Base-by-base conservation (phyloP, 2,113 vertebrate species). In the Diphyllodes magnificus region DNA sequence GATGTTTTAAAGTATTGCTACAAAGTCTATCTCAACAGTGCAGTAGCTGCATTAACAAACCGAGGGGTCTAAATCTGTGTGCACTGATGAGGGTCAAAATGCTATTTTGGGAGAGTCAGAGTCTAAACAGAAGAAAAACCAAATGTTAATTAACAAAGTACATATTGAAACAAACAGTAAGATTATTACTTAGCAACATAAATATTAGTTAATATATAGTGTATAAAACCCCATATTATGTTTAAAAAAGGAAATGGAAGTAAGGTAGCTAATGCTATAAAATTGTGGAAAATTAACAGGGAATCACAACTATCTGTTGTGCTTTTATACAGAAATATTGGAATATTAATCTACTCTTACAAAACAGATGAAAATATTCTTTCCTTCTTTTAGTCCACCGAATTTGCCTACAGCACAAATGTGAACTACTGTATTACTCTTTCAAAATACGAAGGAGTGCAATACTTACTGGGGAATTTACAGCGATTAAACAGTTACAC, bases 401-500 rank as follows among this genome's bases (percentile, higher is more conserved):
- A 81, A 69, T 82, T 78, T 91, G 17, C 9, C 54, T 39, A 53
- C 6, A 37, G 53, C 16, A 86, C 15, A 60, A 73, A 65, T 53
- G 17, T 49, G 45, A 93, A 66, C 27, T 78, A 30, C 17, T 31
- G 25, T n/a, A 49, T 84, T 25, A 70, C 9, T 73, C 35, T 37
- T 73, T 70, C 12, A 54, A 11, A 75, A 20, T 11, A 59, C 44
- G 24, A 8, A 70, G 17, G 16, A 73, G 13, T 12, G 9, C 31
- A 87, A 59, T 7, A 11, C 23, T 80, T 75, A 66, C 15, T 56
- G 45, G 44, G 49, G n/a, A 65, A 82, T 77, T 90, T 66, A 47
- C 85, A 83, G 88, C 79, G 88, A 54, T n/a, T 79, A 96, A 96
- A 90, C 35, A 93, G 82, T 94, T 95, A 94, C 76, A 69, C 9